These are phyloP conservation scores for Tauraco erythrolophus DNA, from an alignment of 2,113 vertebrate species.

Conservation along the genomic window DNA sequence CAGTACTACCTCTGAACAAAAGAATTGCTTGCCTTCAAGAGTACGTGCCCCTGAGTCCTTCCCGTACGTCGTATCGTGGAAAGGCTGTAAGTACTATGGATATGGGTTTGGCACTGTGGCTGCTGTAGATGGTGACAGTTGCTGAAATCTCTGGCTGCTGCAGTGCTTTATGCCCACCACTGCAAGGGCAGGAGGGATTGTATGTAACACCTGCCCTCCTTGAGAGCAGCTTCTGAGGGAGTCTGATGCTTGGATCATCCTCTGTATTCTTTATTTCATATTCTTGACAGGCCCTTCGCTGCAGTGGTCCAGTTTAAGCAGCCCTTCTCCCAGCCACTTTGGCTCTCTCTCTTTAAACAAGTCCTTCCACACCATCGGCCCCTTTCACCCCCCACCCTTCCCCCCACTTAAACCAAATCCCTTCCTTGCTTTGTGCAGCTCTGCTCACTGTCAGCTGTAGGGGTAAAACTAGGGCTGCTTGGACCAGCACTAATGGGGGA, in stretches of 20 bases:
- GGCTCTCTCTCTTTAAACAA: neutral
- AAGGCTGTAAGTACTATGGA: neutral
- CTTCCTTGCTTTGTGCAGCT: neutral
- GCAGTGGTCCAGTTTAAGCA: neutral
- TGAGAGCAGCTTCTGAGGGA: neutral
- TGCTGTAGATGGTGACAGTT: neutral
- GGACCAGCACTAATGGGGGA: neutral
- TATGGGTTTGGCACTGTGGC: neutral
- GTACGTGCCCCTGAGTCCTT: neutral
- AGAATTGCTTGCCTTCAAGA: neutral
- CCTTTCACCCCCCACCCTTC: neutral
- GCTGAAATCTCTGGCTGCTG: neutral
- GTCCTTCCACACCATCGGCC: neutral
- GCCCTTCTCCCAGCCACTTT: neutral
- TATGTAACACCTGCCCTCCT: neutral
- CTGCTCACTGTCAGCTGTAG: neutral
- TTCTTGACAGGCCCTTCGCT: neutral
- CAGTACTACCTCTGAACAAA: neutral
- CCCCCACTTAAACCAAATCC: neutral
- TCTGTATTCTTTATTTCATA: neutral
- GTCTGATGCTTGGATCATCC: neutral
- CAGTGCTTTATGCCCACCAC: neutral
- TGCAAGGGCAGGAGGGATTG: neutral
- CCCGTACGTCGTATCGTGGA: accelerated
- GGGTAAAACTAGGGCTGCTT: neutral